Conservation (phyloP, 2,113 vertebrate species). For the Sinocyclocheilus maitianheensis region DNA sequence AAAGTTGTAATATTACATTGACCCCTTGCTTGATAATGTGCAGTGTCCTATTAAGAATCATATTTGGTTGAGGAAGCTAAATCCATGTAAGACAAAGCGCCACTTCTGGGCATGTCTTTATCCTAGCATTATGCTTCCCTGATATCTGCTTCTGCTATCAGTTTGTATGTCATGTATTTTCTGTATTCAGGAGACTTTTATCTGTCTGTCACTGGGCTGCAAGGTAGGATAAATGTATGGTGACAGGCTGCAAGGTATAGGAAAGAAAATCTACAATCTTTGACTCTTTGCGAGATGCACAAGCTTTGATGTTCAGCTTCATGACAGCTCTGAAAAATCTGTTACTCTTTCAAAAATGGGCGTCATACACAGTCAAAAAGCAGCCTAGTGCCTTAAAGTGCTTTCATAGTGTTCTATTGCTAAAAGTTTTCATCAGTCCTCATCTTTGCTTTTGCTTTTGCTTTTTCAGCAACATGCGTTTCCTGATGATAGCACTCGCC, state of each 20-base stretch:
- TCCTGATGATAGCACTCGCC: conserved; percentile 95
- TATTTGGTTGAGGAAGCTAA: conserved; percentile 4
- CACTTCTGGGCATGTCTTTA: conserved; percentile 33
- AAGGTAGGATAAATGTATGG: conserved; percentile 38
- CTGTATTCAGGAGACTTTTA: conserved; percentile 38
- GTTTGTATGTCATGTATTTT: neutral
- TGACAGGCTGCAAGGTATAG: conserved; percentile 34
- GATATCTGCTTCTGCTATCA: conserved; percentile 29
- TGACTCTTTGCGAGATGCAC: conserved; percentile 1
- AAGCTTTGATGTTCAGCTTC: conserved; percentile 23
- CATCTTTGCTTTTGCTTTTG: neutral
- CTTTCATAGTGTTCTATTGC: neutral
- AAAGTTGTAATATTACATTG: neutral
- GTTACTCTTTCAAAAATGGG: neutral
- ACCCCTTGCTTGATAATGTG: neutral
- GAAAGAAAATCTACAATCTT: conserved; percentile 10
- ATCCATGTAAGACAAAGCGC: conserved; percentile 13
- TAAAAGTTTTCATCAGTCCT: neutral
- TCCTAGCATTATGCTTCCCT: conserved; percentile 33
- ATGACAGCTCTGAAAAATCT: conserved; percentile 26
- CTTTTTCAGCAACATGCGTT: conserved; percentile 85
- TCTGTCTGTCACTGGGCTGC: conserved; percentile 49
- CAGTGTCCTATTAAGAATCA: neutral
- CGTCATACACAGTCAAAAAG: neutral
- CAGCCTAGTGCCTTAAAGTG: neutral